Evolutionary conservation across 2,888 invertebrate genomes (phyloP).

Genomic region (Drosophila hamatofila): DNA sequence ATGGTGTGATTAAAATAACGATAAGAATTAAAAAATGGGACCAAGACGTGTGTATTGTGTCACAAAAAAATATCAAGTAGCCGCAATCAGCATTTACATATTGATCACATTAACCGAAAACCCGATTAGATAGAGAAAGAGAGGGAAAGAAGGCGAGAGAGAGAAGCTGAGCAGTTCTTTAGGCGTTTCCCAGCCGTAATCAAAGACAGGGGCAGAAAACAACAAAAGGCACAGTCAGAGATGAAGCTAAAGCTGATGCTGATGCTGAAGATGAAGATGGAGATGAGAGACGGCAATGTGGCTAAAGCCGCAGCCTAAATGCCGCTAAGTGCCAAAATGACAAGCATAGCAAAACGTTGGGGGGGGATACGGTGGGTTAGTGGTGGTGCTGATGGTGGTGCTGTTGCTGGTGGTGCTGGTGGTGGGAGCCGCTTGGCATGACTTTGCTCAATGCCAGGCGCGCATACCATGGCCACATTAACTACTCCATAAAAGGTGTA

Average conservation of each 20-base stretch:
- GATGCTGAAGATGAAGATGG: constrained; percentile 8
- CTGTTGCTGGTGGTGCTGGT: constrained; percentile 6
- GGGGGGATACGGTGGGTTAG: constrained; percentile 48
- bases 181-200: constrained; percentile 54
- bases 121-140: constrained; percentile 36
- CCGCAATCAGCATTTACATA: constrained; percentile 55
- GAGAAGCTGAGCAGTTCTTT: constrained; percentile 27
- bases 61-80: constrained; percentile 53
- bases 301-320: constrained; percentile 64
- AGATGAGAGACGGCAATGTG: constrained; percentile 13
- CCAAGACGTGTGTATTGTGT: constrained; percentile 26
- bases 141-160: not conserved
- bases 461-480: constrained; percentile 78
- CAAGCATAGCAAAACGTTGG: constrained; percentile 61
- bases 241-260: constrained; percentile 1
- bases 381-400: constrained; percentile 16
- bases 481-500: constrained; percentile 81
- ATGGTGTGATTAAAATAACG: constrained; percentile 17
- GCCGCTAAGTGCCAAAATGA: constrained; percentile 77
- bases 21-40: constrained; percentile 17
- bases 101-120: constrained; percentile 51
- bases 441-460: constrained; percentile 73
- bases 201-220: constrained; percentile 30
- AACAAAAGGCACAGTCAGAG: constrained; percentile 51
- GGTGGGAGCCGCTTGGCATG: constrained; percentile 49